Base-by-base conservation (phyloP, 2,888 invertebrate species). In the Drosophila merina region DNA sequence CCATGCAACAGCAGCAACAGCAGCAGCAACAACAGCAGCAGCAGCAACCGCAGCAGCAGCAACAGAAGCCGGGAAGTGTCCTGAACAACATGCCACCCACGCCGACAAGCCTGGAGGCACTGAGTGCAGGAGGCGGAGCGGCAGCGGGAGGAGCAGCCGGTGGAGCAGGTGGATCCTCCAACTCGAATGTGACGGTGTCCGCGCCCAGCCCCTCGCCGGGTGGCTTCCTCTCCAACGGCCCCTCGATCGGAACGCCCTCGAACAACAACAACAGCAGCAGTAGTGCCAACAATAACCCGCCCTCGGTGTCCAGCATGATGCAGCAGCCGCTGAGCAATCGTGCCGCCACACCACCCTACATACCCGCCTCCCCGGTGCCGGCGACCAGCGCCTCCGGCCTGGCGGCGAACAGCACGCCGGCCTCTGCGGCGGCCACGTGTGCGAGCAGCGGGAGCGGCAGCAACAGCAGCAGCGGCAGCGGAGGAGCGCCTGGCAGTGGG, bases 301-400 rank as follows among this genome's bases (percentile, higher is more conserved):
- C 94, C 66, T 93, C 93, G 52, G 94, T 94, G 5, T 93, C 94
- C 40, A 93, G 94, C 9, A 74, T 92, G 7, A 89, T 92, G 83
- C 91, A 91, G 79, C 91, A 91, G 79, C 94, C 95, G 1, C 93
- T 94, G 59, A 93, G 94, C 73, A 93, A 93, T 57, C 92, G 93
- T 0, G 83, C 77, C 28, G 57, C 72, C 20, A 93, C 93, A 5
- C 93, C 93, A 14, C 93, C 93, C 26, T 90, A 93, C 42, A 89
- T 91, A 72, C 86, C 90, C 55, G 81, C 88, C 69, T 91, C 91
- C 30, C 89, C 91, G 57, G 78, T 86, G 55, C 75, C 88, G 51
- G 80, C 88, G 4, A 78, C 78, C 4, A 78, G 80, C 38, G 88
- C 80, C 1, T 78, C 88, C 4, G 83, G 77, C 0, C 36, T 84